These are phyloP conservation scores for Drosophila borborema DNA, from an alignment of 2,888 invertebrate genomes.

Conservation along the genomic window DNA sequence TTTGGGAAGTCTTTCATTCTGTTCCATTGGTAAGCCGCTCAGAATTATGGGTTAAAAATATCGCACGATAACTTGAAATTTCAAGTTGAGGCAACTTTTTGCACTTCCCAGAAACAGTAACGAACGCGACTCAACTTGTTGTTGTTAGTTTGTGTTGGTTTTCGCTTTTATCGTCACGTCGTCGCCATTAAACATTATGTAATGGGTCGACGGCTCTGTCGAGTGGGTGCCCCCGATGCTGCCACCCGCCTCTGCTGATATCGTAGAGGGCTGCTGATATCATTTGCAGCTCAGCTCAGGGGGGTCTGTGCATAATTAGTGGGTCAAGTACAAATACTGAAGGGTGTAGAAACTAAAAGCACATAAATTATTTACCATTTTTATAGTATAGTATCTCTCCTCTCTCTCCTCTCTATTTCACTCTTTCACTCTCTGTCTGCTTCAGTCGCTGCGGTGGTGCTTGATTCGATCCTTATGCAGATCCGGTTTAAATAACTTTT, in stretches of 20 bases:
- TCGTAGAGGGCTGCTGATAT: slow-evolving; percentile 3
- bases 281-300: slow-evolving; percentile 7
- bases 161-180: slow-evolving; percentile 68
- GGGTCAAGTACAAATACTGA: slow-evolving; percentile 63
- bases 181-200: slow-evolving; percentile 63
- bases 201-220: slow-evolving; percentile 44
- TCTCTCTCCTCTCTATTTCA: too few species aligned
- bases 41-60: slow-evolving; percentile 17
- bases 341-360: slow-evolving; percentile 14
- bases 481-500: slow-evolving; percentile 24
- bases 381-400: slow-evolving; percentile 12
- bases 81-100: slow-evolving; percentile 8
- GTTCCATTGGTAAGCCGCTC: neutral
- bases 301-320: slow-evolving; percentile 56
- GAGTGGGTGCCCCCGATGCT: slow-evolving; percentile 4
- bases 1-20: neutral
- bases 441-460: neutral
- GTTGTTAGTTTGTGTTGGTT: slow-evolving; percentile 11
- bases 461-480: slow-evolving; percentile 11
- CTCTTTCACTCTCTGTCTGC: neutral
- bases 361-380: slow-evolving; percentile 45
- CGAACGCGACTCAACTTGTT: slow-evolving; percentile 23
- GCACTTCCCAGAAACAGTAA: slow-evolving; percentile 22
- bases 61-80: slow-evolving; percentile 17
- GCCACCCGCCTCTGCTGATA: slow-evolving; percentile 13